Conservation (phyloP, 30 jellyfish, hydroid and myxozoan species). For the Aurelia aurita complex sp. Pacific region DNA sequence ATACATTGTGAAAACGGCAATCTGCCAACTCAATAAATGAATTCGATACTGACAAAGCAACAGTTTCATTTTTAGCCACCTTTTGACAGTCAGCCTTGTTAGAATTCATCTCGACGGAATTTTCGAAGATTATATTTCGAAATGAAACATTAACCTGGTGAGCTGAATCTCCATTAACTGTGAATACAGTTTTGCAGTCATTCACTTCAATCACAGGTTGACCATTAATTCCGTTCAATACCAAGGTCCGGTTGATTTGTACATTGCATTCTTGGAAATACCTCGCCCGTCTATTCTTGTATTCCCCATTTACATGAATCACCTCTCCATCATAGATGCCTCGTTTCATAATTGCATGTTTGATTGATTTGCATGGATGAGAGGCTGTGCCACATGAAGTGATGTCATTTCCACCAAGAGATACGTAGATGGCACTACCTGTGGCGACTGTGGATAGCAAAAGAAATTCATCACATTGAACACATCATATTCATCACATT, state of each 20-base stretch:
- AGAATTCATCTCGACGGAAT: neutral
- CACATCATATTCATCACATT: too few relatives aligned
- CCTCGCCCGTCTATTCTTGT: neutral
- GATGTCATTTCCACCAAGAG: conserved; percentile 19
- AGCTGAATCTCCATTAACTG: too few relatives aligned
- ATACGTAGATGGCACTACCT: neutral
- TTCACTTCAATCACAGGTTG: too few relatives aligned
- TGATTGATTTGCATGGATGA: conserved; percentile 20
- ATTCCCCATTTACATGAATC: neutral
- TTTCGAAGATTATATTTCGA: neutral
- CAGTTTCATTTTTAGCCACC: too few relatives aligned
- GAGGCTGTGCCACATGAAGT: neutral
- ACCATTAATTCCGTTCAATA: too few relatives aligned
- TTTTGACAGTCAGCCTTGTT: neutral
- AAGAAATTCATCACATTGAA: too few relatives aligned
- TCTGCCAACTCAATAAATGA: neutral
- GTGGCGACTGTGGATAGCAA: too few relatives aligned
- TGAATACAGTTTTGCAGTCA: too few relatives aligned
- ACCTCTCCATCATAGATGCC: neutral
- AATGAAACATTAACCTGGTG: too few relatives aligned
- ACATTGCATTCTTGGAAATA: neutral
- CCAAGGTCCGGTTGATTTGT: too few relatives aligned
- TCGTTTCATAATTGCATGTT: conserved; percentile 9
- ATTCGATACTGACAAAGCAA: neutral
- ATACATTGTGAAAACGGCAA: neutral